Conservation (phyloP, 2,113 vertebrate species). For the Psettodes erumei region DNA sequence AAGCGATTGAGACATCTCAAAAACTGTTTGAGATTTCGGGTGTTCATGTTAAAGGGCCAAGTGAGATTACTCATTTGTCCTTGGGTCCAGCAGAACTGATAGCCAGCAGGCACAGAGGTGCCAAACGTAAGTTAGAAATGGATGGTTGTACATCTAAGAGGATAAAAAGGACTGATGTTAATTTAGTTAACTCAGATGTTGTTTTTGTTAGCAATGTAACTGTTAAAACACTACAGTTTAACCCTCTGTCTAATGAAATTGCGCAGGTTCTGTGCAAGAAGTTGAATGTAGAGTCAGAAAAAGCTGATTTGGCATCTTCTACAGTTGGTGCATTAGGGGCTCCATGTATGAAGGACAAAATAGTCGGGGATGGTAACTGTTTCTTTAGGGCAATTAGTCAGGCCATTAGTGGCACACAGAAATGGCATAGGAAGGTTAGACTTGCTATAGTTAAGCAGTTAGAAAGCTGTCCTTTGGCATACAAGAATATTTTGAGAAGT, state of each 20-base stretch:
- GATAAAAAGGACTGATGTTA: neutral
- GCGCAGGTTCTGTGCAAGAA: neutral
- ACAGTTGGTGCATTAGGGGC: neutral
- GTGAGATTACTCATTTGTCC: neutral
- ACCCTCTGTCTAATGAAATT: neutral
- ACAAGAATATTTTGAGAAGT: neutral
- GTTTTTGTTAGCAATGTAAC: too few species aligned
- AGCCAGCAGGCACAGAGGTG: too few species aligned
- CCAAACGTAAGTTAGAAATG: too few species aligned
- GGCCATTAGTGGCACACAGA: neutral
- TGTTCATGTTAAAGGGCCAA: neutral
- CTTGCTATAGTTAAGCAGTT: neutral
- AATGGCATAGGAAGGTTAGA: neutral
- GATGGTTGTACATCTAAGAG: neutral
- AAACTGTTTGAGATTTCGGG: too few species aligned
- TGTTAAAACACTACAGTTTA: neutral
- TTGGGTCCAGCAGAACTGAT: too few species aligned
- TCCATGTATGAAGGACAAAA: neutral
- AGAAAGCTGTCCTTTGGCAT: neutral
- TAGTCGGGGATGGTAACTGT: neutral
- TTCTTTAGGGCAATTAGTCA: neutral
- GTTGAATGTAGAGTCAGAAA: neutral
- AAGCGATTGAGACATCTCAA: neutral
- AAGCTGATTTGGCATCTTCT: neutral
- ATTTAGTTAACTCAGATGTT: neutral